Evolutionary conservation across 92 coral and sea anemone species (phyloP).

Genomic region (Epizoanthus rinbou): DNA sequence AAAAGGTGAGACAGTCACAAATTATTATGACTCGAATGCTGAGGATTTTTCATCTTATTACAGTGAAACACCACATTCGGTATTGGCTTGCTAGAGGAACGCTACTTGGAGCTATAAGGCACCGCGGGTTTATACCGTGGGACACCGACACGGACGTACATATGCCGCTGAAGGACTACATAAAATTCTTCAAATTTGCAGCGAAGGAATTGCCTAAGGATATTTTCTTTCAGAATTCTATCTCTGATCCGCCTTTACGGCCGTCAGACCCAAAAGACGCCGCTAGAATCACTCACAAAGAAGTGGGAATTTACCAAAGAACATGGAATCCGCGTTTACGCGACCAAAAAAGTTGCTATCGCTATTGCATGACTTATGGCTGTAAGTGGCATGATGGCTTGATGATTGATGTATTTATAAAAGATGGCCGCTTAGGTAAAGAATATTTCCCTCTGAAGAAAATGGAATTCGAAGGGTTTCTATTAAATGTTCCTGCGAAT

Average conservation of each 20-base stretch:
- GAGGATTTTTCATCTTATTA: conserved; percentile 56
- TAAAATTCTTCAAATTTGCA: conserved; percentile 64
- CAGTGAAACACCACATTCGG: conserved; percentile 58
- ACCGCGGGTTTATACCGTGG: conserved; percentile 78
- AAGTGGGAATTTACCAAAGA: conserved; percentile 62
- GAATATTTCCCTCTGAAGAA: conserved; percentile 62
- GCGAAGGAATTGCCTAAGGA: conserved; percentile 66
- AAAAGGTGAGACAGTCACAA: conserved; percentile 58
- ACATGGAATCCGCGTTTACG: conserved; percentile 76
- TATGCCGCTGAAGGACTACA: conserved; percentile 68
- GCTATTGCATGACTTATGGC: conserved; percentile 54
- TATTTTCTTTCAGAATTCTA: conserved; percentile 74
- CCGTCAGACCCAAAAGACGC: conserved; percentile 46
- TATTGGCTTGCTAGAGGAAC: conserved; percentile 76
- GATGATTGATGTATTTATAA: conserved; percentile 71
- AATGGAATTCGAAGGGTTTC: conserved; percentile 74
- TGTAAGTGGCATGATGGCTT: conserved; percentile 84
- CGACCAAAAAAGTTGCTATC: conserved; percentile 74
- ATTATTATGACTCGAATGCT: conserved; percentile 65
- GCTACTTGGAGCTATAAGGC: conserved; percentile 77
- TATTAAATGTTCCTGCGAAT: conserved; percentile 62
- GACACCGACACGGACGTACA: conserved; percentile 67
- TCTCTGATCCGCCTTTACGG: conserved; percentile 57
- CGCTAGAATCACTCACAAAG: conserved; percentile 26
- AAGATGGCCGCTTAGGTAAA: conserved; percentile 7